Evolutionary conservation across 2,888 invertebrate species (phyloP), one percentile per base, ranked within the genome.

Genomic region (Zygogramma bicolorata): DNA sequence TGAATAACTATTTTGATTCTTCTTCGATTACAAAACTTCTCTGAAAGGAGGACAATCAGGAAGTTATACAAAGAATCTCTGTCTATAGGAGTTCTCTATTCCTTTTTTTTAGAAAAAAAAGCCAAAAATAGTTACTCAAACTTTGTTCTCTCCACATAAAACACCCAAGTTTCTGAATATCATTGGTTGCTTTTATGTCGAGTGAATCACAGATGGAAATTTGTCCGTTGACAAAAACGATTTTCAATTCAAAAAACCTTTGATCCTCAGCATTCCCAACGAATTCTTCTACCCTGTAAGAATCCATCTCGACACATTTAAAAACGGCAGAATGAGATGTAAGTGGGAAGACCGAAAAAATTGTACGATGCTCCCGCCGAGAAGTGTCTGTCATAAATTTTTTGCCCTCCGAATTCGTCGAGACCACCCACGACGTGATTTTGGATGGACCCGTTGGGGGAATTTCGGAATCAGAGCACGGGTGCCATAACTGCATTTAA

Each of bases 251-350:
- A 25, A 53, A 53, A 53, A 53, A 53, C 53, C 53, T 53, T 1
- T 7, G 27, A 25, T 53, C 27, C n/a, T 34, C 61, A 31, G n/a
- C 40, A 40, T 61, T 61, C 61, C 6, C 22, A 22, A 40, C 40
- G 3, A 27, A 62, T 42, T 62, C 40, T 42, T 15, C 27, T 7
- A 27, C 25, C 15, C 42, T 42, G 42, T 62, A 62, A 27, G 42
- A 62, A 25, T 42, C 27, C 62, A 62, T 62, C 42, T 40, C 62
- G 42, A 40, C 40, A 38, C 34, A 40, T 34, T 61, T 27, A 46
- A 46, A 63, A 62, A 46, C 29, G 18, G 46, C 20, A 18, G 46
- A 63, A 31, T 46, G 20, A 63, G 63, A 46, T 63, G 63, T 63
- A 29, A 63, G 46, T 29, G 15, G 29, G 15, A 27, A 31, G 46